Percentiles rank a stretch among this genome's conserved stretches.
phyloP scores from a whole-genome alignment of 2,888 invertebrate species.

The Lithophane semibrunnea region DNA sequence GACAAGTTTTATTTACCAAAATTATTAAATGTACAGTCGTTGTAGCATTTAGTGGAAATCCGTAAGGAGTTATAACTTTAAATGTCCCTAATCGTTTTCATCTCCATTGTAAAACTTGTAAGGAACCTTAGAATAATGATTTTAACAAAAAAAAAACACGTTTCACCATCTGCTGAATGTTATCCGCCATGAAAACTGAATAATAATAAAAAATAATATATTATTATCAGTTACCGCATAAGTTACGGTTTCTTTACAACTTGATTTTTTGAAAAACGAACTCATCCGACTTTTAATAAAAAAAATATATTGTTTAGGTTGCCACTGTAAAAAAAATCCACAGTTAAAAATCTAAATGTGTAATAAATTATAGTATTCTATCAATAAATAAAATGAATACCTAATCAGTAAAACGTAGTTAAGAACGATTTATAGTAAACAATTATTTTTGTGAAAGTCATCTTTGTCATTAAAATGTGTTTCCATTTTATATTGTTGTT shows the following conservation, averaged over 20 bases:
- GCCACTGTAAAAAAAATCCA: slow-evolving; percentile 43
- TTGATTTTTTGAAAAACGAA: not conserved
- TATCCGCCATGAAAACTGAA: not conserved
- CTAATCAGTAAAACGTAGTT: slow-evolving; percentile 62
- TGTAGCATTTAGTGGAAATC: slow-evolving; percentile 52
- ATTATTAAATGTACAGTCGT: slow-evolving; percentile 72
- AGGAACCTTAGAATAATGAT: not conserved
- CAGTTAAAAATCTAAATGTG: slow-evolving; percentile 41
- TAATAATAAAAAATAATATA: not conserved
- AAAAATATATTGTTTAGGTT: not conserved
- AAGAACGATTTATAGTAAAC: slow-evolving; percentile 71
- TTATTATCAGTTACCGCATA: too few relatives aligned
- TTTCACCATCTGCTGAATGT: not conserved
- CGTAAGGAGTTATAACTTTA: slow-evolving; percentile 33
- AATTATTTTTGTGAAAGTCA: slow-evolving; percentile 84
- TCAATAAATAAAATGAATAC: slow-evolving; percentile 44
- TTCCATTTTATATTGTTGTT: slow-evolving; percentile 77
- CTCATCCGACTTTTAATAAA: not conserved
- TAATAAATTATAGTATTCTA: slow-evolving; percentile 28
- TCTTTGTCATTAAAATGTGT: slow-evolving; percentile 85
- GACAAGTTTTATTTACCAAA: slow-evolving; percentile 66
- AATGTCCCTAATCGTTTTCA: slow-evolving; percentile 32
- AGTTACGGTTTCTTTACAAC: not conserved
- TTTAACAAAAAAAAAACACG: not conserved
- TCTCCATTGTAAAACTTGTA: slow-evolving; percentile 25